Evolutionary conservation across 2,888 invertebrate species (phyloP).

Genomic region (Drosophila sordidapex): DNA sequence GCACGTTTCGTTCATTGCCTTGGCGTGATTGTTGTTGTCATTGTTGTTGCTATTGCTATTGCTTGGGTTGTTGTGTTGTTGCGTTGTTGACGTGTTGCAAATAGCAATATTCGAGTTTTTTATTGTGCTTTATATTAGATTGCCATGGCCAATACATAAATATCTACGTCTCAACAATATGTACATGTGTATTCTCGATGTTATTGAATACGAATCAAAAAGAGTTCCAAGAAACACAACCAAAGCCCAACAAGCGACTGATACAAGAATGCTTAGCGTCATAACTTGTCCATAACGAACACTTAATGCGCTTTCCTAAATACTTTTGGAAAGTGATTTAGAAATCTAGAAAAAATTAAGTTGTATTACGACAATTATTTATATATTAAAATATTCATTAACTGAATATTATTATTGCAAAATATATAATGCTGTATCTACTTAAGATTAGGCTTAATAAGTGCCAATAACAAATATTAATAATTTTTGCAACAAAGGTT

Average conservation of each 20-base stretch:
- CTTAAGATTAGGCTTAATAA: background rate
- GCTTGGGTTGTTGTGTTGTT: slow-evolving; percentile 39
- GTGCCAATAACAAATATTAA: background rate
- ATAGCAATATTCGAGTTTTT: slow-evolving; percentile 77
- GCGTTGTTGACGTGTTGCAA: slow-evolving; percentile 75
- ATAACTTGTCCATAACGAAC: slow-evolving; percentile 30
- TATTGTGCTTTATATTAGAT: slow-evolving; percentile 79
- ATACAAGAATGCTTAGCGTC: slow-evolving; percentile 25
- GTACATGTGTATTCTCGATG: slow-evolving; percentile 50
- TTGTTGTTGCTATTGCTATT: slow-evolving; percentile 39
- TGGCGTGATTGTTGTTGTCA: slow-evolving; percentile 61
- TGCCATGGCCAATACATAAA: slow-evolving; percentile 77
- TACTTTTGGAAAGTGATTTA: background rate
- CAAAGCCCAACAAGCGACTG: slow-evolving; percentile 42
- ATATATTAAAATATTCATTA: background rate
- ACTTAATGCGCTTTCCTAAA: slow-evolving; percentile 34
- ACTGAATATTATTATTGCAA: background rate
- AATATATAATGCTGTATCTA: background rate
- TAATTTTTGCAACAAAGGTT: background rate
- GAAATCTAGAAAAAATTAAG: background rate
- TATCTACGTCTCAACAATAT: slow-evolving; percentile 24
- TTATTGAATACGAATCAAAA: slow-evolving; percentile 68
- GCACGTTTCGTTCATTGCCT: slow-evolving; percentile 80
- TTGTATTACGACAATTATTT: background rate
- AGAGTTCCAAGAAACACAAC: slow-evolving; percentile 67